Conservation (phyloP, 2,888 invertebrate genomes). For the Seira sanloemensis region DNA sequence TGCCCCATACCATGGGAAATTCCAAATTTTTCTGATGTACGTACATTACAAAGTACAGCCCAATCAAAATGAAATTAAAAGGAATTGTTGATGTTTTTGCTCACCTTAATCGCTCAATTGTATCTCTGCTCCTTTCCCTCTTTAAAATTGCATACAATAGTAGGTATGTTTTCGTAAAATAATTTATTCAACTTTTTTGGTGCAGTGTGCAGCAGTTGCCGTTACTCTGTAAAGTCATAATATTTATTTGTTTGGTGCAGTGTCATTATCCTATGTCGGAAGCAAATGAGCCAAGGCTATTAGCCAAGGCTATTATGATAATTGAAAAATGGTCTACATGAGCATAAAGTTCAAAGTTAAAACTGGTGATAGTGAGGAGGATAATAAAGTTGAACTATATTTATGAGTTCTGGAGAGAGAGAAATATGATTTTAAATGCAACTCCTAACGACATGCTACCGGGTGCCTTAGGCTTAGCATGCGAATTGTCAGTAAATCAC, state of each 20-base stretch:
- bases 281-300: constrained; percentile 38
- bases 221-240: too few species aligned
- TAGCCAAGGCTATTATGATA: constrained; percentile 23
- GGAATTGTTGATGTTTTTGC: too few species aligned
- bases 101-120: too few species aligned
- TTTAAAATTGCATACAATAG: too few species aligned
- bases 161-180: too few species aligned
- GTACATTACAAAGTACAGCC: too few species aligned
- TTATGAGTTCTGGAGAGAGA: background rate
- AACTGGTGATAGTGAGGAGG: constrained; percentile 40
- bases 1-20: background rate
- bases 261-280: constrained; percentile 49
- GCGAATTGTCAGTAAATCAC: constrained; percentile 3
- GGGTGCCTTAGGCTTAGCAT: background rate
- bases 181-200: too few species aligned
- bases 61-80: too few species aligned
- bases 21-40: background rate
- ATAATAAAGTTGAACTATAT: background rate
- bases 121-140: too few species aligned
- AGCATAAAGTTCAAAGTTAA: constrained; percentile 41
- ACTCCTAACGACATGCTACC: background rate
- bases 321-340: background rate
- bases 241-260: too few species aligned
- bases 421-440: background rate
- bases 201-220: background rate